Percentiles rank a stretch among this genome's conserved stretches.
These are phyloP conservation scores for Sternotherus odoratus DNA, from an alignment of 2,797 vertebrate genomes.

Conservation along the genomic window DNA sequence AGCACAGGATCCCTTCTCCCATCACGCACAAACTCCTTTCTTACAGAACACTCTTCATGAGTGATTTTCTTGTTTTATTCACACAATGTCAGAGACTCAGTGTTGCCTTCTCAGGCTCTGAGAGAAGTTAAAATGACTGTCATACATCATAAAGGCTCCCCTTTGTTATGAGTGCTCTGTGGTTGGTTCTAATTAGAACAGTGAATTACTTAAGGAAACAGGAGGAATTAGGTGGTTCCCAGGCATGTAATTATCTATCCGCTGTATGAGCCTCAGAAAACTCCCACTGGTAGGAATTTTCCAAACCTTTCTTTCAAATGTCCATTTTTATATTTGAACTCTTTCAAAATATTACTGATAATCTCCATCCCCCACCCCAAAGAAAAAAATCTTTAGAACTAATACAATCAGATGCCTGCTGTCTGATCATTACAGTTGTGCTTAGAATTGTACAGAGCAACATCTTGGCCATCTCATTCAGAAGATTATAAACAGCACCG, in stretches of 20 bases:
- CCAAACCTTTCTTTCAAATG: constrained; percentile 29
- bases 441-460: neutral
- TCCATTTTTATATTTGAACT: neutral
- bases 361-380: neutral
- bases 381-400: neutral
- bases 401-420: neutral
- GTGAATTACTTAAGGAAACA: constrained; percentile 65
- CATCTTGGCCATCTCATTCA: neutral
- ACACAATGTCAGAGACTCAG: constrained; percentile 2
- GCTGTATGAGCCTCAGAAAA: constrained; percentile 38
- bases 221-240: constrained; percentile 44
- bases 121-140: constrained; percentile 53
- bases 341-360: neutral
- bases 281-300: constrained; percentile 32
- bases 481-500: neutral
- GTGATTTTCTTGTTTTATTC: constrained; percentile 26
- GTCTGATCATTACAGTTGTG: neutral
- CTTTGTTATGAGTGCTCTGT: constrained; percentile 50
- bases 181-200: constrained; percentile 61
- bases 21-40: neutral
- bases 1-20: neutral
- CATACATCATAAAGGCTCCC: constrained; percentile 21
- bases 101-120: constrained; percentile 28
- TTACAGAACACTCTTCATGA: neutral
- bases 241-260: constrained; percentile 60